Evolutionary conservation across 2,888 invertebrate genomes (phyloP).

Genomic region (Sinotaia quadrata): DNA sequence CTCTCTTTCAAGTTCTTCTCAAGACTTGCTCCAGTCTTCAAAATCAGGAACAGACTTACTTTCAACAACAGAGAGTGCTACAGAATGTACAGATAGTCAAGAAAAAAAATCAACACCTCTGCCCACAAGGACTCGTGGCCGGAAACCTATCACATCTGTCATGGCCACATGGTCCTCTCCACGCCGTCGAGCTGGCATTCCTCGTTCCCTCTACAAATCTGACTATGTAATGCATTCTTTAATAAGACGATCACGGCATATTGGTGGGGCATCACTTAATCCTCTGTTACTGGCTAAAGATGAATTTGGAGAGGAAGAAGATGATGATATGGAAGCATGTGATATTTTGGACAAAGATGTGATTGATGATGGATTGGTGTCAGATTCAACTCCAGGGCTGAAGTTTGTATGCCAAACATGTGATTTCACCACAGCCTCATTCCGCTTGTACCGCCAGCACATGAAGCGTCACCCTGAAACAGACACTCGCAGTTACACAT

Average conservation of each 20-base stretch:
- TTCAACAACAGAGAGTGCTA: neutral
- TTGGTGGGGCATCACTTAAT: neutral
- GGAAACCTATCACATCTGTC: conserved; percentile 32
- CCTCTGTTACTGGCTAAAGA: neutral
- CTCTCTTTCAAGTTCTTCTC: neutral
- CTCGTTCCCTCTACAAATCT: conserved; percentile 15
- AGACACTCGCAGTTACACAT: conserved; percentile 35
- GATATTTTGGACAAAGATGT: conserved; percentile 4
- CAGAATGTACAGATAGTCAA: neutral
- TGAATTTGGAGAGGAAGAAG: conserved; percentile 11
- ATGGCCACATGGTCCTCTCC: conserved; percentile 28
- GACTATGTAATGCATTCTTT: conserved; percentile 34
- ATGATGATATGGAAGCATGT: conserved; percentile 11
- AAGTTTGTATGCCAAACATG: conserved; percentile 39
- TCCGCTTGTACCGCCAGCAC: conserved; percentile 36
- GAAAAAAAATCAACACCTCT: neutral
- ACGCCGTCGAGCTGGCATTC: conserved; percentile 20
- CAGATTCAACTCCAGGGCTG: conserved; percentile 16
- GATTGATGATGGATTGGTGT: neutral
- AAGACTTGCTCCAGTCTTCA: conserved; percentile 4
- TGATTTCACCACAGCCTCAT: conserved; percentile 29
- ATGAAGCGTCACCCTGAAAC: conserved; percentile 37
- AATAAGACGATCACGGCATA: conserved; percentile 22
- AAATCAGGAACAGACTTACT: neutral
- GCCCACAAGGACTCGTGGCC: conserved; percentile 24